Percentiles rank a stretch among this genome's conserved stretches.
These are phyloP conservation scores for Orthosia gracilis DNA, from an alignment of 2,888 invertebrate genomes.

Conservation along the genomic window DNA sequence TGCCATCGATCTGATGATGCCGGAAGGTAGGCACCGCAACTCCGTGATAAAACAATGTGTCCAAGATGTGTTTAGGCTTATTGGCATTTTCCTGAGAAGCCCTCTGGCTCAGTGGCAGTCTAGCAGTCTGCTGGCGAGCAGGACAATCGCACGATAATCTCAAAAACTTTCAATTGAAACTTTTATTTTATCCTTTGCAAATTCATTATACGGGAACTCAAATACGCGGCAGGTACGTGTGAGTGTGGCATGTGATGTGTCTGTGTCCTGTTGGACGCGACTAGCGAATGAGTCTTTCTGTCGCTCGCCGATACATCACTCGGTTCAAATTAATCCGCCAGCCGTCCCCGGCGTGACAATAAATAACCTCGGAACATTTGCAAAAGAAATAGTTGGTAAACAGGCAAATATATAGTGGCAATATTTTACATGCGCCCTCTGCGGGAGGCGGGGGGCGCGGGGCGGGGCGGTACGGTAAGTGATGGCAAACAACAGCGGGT, in stretches of 20 bases:
- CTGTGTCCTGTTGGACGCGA: neutral
- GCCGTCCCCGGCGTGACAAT: conserved; percentile 42
- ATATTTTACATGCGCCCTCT: conserved; percentile 40
- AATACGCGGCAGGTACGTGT: neutral
- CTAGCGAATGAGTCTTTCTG: neutral
- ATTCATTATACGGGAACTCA: no score
- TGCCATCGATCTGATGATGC: no score
- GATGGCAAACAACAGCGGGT: conserved; percentile 42
- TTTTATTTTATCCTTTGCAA: no score
- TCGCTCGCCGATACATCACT: conserved; percentile 49
- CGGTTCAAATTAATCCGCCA: conserved; percentile 55
- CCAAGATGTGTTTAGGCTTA: no score
- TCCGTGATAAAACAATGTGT: no score
- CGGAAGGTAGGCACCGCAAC: no score
- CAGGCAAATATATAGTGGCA: conserved; percentile 50
- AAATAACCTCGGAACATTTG: conserved; percentile 64
- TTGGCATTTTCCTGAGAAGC: no score
- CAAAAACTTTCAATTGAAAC: no score
- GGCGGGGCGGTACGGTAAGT: conserved; percentile 24
- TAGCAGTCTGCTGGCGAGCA: no score
- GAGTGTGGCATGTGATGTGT: neutral
- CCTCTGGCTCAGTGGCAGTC: no score
- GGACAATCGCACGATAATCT: no score
- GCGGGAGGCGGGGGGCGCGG: neutral
- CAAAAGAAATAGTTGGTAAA: conserved; percentile 56